Conservation (phyloP, 2,113 vertebrate genomes). For the Pterocles burchelli region DNA sequence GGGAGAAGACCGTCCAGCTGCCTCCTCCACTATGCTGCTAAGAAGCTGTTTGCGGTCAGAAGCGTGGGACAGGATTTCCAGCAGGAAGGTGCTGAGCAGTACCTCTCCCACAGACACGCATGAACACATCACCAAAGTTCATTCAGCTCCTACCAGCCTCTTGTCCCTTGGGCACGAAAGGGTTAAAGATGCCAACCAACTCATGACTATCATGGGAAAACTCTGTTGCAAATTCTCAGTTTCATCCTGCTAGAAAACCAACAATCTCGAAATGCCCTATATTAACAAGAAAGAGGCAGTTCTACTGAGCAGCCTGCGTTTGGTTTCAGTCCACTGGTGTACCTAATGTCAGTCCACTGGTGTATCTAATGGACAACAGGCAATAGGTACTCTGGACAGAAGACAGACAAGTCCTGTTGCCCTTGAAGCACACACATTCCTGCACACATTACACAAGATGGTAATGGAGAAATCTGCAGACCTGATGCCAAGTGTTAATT, state of each 20-base stretch:
- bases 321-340: not conserved
- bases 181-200: not conserved
- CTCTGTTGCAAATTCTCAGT: not conserved
- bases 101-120: not conserved
- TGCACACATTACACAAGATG: not conserved
- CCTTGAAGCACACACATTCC: not conserved
- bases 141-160: not conserved
- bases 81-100: not conserved
- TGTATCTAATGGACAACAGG: not conserved
- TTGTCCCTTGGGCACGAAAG: not conserved
- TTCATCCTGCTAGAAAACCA: not conserved
- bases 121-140: not conserved
- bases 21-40: not conserved
- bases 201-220: not conserved
- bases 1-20: not conserved
- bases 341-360: not conserved
- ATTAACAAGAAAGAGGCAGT: not conserved
- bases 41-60: not conserved
- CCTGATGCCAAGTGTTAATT: not conserved
- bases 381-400: not conserved
- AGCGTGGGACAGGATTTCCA: not conserved
- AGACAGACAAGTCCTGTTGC: not conserved
- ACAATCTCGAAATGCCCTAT: not conserved
- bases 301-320: not conserved
- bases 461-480: not conserved